Evolutionary conservation across 2,113 vertebrate genomes (phyloP).

Genomic region (Mesoclemmys tuberculata): DNA sequence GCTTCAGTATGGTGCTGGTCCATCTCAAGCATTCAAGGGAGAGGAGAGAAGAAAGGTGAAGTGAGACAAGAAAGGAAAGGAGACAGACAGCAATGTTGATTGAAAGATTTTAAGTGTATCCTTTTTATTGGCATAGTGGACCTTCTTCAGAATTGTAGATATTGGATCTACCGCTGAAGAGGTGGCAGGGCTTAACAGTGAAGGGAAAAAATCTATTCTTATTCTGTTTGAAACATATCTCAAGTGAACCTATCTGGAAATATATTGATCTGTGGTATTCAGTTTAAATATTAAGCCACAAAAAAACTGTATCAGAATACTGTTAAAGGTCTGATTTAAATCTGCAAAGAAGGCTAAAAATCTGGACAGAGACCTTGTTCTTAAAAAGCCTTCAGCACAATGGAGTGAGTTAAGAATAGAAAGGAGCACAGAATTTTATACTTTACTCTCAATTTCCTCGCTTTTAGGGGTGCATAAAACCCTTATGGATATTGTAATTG

Average conservation of each 20-base stretch:
- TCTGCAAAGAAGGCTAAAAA: neutral
- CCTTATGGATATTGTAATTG: neutral
- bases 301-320: neutral
- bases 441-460: neutral
- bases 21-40: neutral
- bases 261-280: neutral
- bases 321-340: neutral
- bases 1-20: neutral
- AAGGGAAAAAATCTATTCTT: neutral
- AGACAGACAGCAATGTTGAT: neutral
- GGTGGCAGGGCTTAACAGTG: neutral
- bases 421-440: neutral
- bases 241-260: neutral
- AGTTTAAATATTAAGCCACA: neutral
- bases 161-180: neutral
- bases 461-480: neutral
- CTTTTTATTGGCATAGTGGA: neutral
- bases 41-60: neutral
- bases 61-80: neutral
- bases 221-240: neutral
- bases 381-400: neutral
- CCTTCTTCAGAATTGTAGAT: neutral
- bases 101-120: neutral
- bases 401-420: neutral
- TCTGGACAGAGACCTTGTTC: neutral